Percentiles rank a stretch among this genome's conserved stretches.
These are phyloP conservation scores for Lepidothrix coronata DNA, from an alignment of 2,113 vertebrate genomes.

Conservation along the genomic window DNA sequence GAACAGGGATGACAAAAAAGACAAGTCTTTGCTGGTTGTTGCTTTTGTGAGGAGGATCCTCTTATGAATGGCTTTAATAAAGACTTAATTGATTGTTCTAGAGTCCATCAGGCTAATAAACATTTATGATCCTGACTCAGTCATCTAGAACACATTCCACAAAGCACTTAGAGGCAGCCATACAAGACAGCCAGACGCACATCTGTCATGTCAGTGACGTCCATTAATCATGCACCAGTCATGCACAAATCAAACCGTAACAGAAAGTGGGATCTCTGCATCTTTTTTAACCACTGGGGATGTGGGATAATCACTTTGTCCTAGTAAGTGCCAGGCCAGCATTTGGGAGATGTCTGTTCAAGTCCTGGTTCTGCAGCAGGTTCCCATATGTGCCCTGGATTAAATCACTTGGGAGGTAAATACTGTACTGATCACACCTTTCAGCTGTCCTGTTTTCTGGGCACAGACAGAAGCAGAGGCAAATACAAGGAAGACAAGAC, in stretches of 20 bases:
- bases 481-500: constrained; percentile 60
- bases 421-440: background rate
- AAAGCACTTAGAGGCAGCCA: background rate
- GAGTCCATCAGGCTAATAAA: constrained; percentile 8
- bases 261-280: background rate
- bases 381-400: background rate
- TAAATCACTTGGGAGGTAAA: background rate
- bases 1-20: background rate
- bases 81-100: constrained; percentile 42
- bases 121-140: constrained; percentile 22
- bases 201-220: background rate
- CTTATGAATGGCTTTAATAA: constrained; percentile 27
- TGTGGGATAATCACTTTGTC: background rate
- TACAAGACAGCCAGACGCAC: background rate
- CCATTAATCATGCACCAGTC: background rate
- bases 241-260: background rate
- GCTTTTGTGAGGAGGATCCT: background rate
- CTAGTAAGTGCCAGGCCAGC: rapidly evolving
- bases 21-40: background rate
- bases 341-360: background rate
- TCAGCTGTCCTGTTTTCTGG: background rate
- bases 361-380: background rate
- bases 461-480: constrained; percentile 54
- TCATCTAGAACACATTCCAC: constrained; percentile 31
- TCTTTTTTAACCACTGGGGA: background rate